Evolutionary conservation across 2,797 vertebrate genomes (phyloP), one percentile per base, ranked within the genome.

Genomic region (Kryptopterus vitreolus): DNA sequence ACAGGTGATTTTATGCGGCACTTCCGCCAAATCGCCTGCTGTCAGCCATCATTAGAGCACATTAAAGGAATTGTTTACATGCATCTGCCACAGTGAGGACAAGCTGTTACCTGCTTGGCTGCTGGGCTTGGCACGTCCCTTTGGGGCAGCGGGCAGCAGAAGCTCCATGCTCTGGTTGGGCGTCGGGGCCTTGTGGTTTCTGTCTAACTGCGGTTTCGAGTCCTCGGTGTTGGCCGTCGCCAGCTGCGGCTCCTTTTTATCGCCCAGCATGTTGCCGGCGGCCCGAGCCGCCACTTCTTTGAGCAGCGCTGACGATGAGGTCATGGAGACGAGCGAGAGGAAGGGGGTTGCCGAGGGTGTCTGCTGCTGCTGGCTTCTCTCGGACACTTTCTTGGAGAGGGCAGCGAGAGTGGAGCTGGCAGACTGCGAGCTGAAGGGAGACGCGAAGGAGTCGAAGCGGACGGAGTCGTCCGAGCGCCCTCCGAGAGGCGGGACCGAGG

Each of bases 321-420:
- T 99, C 96, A 98, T 98, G 69, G 98, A 98, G 88, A 97, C 96
- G 77, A 99, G 91, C 31, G 98, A 99, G 84, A 99, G 96, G 88
- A 99, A 99, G 87, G 97, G 95, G 88, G 95, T 96, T 66, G 95
- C 95, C 0, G 96, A 94, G 86, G 94, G 92, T 52, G 77, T 74
- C 55, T 80, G 82, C 50, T 83, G 82, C 70, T 86, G 86, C 90
- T 97, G 92, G 88, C 95, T 96, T 88, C 98, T 93, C 91, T 99
- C 97, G 7, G 97, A 99, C 87, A 99, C 98, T 93, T 99, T 99
- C 95, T 99, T 99, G 91, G 98, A 99, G 83, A 99, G 92, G n/a
- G 98, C 98, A 46, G 98, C 98, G 77, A 99, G 92, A 0, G 98
- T 99, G 83, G 98, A 99, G 89, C 98, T 99, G 85, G 98, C 98